phyloP scores from a whole-genome alignment of 2,888 invertebrate genomes.

The Pristionchus exspectatus region DNA sequence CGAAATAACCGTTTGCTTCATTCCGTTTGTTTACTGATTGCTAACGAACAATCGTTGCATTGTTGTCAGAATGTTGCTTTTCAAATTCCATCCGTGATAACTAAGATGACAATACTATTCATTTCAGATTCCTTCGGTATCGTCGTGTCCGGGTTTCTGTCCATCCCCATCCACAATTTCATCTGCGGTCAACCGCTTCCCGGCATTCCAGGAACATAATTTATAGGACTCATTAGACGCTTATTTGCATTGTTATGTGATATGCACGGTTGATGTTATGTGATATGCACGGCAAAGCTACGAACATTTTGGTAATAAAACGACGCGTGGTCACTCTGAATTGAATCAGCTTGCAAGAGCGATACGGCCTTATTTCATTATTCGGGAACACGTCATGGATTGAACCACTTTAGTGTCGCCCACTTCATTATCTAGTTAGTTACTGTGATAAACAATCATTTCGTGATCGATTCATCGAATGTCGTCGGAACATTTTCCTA shows the following conservation, averaged over 20 bases:
- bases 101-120: background rate
- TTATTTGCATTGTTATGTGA: background rate
- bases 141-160: conserved; percentile 85
- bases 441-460: no score
- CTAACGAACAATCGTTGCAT: no score
- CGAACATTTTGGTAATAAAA: background rate
- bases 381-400: no score
- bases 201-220: background rate
- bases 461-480: background rate
- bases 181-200: conserved; percentile 82
- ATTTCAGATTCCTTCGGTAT: conserved; percentile 86
- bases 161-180: conserved; percentile 87
- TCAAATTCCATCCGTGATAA: no score
- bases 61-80: no score
- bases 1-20: no score
- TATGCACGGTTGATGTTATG: background rate
- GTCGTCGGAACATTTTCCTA: background rate
- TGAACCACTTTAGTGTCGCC: no score
- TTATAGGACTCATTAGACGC: background rate
- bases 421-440: no score
- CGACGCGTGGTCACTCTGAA: no score
- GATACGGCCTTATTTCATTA: no score
- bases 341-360: no score
- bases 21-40: no score
- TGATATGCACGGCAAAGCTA: background rate